Base-by-base conservation (phyloP, 2,888 invertebrate species). In the Drosophila cyrtoloma region DNA sequence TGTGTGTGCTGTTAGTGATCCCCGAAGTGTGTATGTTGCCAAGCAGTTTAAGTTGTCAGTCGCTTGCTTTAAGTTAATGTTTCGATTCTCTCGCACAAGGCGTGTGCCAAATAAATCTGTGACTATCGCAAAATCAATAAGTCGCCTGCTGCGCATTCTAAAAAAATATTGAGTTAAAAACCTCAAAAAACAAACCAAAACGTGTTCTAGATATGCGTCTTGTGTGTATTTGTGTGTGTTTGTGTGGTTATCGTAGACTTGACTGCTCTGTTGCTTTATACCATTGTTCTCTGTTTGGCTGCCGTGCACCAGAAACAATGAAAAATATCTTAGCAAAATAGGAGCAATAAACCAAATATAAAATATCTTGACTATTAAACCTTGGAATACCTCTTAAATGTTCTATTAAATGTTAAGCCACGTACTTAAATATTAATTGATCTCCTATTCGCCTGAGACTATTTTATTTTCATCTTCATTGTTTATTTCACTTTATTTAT, bases 41-140 rank as follows among this genome's bases (percentile, higher is more conserved):
- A 42, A 51, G 58, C 77, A 61, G 75, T 90, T 80, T 85, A 88
- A 88, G 84, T 22, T 64, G 79, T 75, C 66, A 65, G 44, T 33
- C 26, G 33, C 12, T 56, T 22, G 71, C 84, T 67, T 81, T 65
- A 90, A 86, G 71, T 69, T 62, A 53, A 39, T 32, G 57, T 53
- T 53, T 47, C 26, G 52, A 28, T 61, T 51, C n/a, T 22, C 26
- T 32, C 44, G 42, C 44, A 35, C 59, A 68, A 63, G 65, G 57
- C 58, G 69, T 70, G 65, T 70, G 35, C 33, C 42, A 71, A 64
- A 62, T 51, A 83, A 90, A 86, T 89, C 90, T 86, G 74, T 59
- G 61, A 64, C 79, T 81, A 89, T 81, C 66, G 77, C 75, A 79
- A 89, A 90, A 90, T 89, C 86, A 86, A 86, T 86, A 86, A 71